These are phyloP conservation scores for Hydra vulgaris DNA, from an alignment of 30 jellyfish, hydroid and myxozoan species.

Conservation along the genomic window DNA sequence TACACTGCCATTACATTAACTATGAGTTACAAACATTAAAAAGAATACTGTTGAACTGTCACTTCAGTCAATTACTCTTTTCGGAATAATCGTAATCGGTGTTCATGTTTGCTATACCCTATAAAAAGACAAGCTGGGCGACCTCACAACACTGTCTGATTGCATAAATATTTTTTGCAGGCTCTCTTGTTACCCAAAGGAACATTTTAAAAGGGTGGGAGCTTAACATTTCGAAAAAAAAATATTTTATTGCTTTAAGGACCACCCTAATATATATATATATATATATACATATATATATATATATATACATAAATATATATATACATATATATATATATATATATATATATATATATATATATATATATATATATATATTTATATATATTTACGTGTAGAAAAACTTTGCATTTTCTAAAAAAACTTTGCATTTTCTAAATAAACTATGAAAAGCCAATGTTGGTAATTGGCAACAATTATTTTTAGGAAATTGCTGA, in stretches of 20 bases:
- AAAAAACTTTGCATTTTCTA: no score
- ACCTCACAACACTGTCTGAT: not conserved
- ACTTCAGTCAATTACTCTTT: not conserved
- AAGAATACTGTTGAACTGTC: not conserved
- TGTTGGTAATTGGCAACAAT: no score
- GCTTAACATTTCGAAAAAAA: not conserved
- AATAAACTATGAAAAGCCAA: no score
- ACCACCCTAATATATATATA: not conserved
- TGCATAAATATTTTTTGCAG: not conserved
- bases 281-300: no score
- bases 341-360: no score
- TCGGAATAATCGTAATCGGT: not conserved
- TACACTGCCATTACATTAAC: not conserved
- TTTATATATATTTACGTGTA: no score
- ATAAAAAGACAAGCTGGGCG: not conserved
- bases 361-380: no score
- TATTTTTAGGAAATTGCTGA: no score
- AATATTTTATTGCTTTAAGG: not conserved
- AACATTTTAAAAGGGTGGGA: not conserved
- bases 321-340: no score
- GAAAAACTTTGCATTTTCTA: no score
- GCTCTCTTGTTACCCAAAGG: not conserved
- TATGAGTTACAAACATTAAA: not conserved
- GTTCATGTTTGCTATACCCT: not conserved
- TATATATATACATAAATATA: no score